Evolutionary conservation across 1,140 invertebrate genomes (phyloP).

Genomic region (Druon quercuslanigerum): DNA sequence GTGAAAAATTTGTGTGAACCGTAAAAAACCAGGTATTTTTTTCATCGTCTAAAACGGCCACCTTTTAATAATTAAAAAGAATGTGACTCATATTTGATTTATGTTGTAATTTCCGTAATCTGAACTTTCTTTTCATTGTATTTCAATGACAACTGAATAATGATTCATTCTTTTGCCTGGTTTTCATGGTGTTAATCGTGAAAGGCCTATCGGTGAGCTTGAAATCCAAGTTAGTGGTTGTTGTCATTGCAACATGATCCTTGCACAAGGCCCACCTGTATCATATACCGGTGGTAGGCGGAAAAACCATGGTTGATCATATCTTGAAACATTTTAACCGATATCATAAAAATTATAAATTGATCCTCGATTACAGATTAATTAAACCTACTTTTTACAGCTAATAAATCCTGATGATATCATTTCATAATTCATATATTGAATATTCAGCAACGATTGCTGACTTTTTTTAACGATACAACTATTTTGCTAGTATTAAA

Average conservation of each 20-base stretch:
- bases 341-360: not conserved
- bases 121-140: slow-evolving; percentile 34
- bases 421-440: too few species aligned
- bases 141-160: not conserved
- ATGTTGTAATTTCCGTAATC: not conserved
- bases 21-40: too few species aligned
- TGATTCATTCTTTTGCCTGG: not conserved
- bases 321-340: not conserved
- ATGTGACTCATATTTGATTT: too few species aligned
- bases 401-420: too few species aligned
- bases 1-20: too few species aligned
- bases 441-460: too few species aligned
- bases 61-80: too few species aligned
- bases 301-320: not conserved
- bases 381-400: too few species aligned
- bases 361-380: too few species aligned
- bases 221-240: slow-evolving; percentile 10
- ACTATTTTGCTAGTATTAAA: too few species aligned
- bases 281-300: not conserved
- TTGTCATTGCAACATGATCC: slow-evolving; percentile 18
- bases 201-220: slow-evolving; percentile 1
- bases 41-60: too few species aligned
- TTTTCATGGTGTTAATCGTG: slow-evolving; percentile 4
- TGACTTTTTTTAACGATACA: too few species aligned
- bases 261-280: slow-evolving; percentile 16